Evolutionary conservation across 2,888 invertebrate genomes (phyloP).

Genomic region (Leptopilina drosophilae): DNA sequence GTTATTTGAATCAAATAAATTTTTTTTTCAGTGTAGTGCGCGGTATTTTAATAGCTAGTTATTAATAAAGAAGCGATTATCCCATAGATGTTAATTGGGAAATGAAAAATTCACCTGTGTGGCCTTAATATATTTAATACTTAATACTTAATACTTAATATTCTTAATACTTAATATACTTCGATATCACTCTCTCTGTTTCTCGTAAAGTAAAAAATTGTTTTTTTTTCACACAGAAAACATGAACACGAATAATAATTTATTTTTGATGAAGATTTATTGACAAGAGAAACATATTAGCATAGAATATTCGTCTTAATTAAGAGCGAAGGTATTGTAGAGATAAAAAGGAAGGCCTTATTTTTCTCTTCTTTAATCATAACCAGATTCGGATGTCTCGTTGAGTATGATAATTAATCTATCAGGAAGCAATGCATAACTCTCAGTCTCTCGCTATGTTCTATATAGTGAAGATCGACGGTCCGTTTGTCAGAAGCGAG

Average conservation of each 20-base stretch:
- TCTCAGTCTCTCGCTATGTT: neutral
- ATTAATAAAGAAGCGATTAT: too few relatives aligned
- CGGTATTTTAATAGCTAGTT: too few relatives aligned
- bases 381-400: neutral
- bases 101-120: too few relatives aligned
- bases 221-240: too few relatives aligned
- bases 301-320: slow-evolving; percentile 7
- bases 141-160: too few relatives aligned
- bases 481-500: slow-evolving; percentile 24
- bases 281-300: neutral
- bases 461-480: slow-evolving; percentile 14
- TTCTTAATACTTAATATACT: too few relatives aligned
- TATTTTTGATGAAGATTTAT: neutral
- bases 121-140: too few relatives aligned
- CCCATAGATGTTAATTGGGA: too few relatives aligned
- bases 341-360: neutral
- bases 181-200: too few relatives aligned
- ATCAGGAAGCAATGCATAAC: slow-evolving; percentile 28
- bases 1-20: too few relatives aligned
- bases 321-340: neutral
- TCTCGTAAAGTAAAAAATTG: too few relatives aligned
- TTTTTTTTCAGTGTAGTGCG: too few relatives aligned
- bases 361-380: neutral
- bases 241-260: neutral
- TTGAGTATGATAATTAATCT: slow-evolving; percentile 37